These are phyloP conservation scores for Pseudomugil tenellus DNA, from an alignment of 2,797 vertebrate species.

Conservation along the genomic window DNA sequence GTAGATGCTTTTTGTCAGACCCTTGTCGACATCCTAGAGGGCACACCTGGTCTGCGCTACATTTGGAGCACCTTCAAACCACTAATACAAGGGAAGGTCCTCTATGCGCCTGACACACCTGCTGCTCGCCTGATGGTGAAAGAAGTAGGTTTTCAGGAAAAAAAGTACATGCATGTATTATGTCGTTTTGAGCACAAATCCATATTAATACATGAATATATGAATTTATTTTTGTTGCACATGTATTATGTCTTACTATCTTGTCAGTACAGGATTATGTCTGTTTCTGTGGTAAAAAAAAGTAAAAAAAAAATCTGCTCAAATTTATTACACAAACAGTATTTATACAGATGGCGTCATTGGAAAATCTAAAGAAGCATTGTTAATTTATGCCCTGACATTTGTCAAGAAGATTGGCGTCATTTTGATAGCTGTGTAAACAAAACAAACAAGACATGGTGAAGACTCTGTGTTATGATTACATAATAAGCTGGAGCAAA, in stretches of 20 bases:
- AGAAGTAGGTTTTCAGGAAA: constrained; percentile 81
- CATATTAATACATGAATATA: not conserved
- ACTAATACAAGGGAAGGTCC: constrained; percentile 90
- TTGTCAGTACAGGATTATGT: constrained; percentile 1
- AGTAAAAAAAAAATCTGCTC: constrained; percentile 5
- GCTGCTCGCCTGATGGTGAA: constrained; percentile 85
- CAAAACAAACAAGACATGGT: constrained; percentile 62
- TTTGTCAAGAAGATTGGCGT: constrained; percentile 64
- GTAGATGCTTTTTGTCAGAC: constrained; percentile 92
- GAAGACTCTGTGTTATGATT: constrained; percentile 43
- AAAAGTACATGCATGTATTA: not conserved
- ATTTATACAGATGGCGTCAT: constrained; percentile 27
- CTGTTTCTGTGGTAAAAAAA: too few relatives aligned
- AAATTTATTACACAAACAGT: constrained; percentile 18
- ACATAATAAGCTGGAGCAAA: constrained; percentile 51
- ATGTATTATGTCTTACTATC: not conserved
- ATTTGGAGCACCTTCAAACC: constrained; percentile 92
- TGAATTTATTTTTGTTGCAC: not conserved
- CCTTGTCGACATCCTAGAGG: constrained; percentile 88
- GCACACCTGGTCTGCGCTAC: constrained; percentile 87
- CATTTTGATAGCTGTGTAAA: constrained; percentile 49
- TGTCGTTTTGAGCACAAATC: constrained; percentile 2
- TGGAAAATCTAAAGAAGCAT: constrained; percentile 13
- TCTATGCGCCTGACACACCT: constrained; percentile 92
- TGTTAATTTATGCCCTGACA: constrained; percentile 56